Evolutionary conservation across 2,113 vertebrate species (phyloP).

Genomic region (Poeciliopsis prolifica): DNA sequence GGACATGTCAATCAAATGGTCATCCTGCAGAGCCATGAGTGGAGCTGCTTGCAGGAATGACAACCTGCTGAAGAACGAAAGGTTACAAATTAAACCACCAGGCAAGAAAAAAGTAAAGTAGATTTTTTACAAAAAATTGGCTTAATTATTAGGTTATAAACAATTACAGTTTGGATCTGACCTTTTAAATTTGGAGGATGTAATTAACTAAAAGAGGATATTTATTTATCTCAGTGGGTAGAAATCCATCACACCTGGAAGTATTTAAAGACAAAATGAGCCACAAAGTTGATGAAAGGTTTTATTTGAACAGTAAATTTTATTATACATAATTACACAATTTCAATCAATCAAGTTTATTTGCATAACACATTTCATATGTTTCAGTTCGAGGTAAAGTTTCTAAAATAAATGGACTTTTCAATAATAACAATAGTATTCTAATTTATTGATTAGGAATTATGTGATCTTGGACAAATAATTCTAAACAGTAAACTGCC

Average conservation of each 20-base stretch:
- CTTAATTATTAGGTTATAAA: slow-evolving; percentile 10
- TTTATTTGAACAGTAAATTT: neutral
- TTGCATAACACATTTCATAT: no score
- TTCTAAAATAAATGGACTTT: no score
- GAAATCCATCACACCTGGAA: neutral
- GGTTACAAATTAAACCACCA: neutral
- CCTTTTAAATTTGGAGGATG: neutral
- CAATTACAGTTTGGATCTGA: neutral
- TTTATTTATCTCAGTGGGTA: neutral
- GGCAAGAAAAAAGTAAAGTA: neutral
- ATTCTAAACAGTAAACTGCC: no score
- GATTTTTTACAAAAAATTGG: neutral
- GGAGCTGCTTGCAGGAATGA: neutral
- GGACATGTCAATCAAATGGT: slow-evolving; percentile 4
- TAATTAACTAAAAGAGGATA: neutral
- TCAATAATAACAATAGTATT: no score
- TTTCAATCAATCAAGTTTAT: neutral
- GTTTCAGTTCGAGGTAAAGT: no score
- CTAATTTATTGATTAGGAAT: no score
- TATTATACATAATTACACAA: neutral
- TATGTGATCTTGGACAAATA: no score
- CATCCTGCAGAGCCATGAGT: neutral
- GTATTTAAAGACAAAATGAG: slow-evolving; percentile 2
- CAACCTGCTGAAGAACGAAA: slow-evolving; percentile 4
- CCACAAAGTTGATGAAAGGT: neutral